Evolutionary conservation across 2,797 vertebrate species (phyloP).

Genomic region (Hippopotamyrus pictus): DNA sequence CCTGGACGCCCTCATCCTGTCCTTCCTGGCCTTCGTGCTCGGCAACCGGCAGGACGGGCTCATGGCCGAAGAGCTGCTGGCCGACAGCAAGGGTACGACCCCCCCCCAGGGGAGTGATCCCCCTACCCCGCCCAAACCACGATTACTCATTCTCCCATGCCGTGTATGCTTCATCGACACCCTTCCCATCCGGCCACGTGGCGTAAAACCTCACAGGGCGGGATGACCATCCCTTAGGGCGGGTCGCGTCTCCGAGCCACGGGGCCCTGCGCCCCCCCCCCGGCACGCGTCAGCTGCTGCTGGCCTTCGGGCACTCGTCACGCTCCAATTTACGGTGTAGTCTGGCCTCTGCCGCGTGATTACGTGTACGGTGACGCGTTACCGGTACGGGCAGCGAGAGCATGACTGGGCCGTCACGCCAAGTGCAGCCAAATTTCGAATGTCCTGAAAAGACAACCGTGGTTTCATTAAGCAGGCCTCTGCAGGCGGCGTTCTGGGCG

Average conservation of each 20-base stretch:
- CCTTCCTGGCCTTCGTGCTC: constrained; percentile 94
- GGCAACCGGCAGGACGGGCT: constrained; percentile 96
- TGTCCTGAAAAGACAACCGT: neutral
- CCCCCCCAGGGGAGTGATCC: neutral
- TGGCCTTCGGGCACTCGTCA: neutral
- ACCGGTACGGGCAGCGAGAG: neutral
- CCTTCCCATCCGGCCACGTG: neutral
- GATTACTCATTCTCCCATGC: neutral
- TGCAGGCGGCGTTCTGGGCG: neutral
- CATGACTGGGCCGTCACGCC: neutral
- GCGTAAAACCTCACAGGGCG: neutral
- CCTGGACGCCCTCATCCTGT: constrained; percentile 94
- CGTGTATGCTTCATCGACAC: neutral
- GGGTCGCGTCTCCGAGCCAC: neutral
- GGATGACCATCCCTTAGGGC: neutral
- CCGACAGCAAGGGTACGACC: constrained; percentile 83
- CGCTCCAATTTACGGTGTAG: neutral
- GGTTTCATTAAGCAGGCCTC: neutral
- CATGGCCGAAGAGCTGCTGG: constrained; percentile 92
- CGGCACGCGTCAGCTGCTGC: neutral
- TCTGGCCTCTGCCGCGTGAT: neutral
- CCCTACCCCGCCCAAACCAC: neutral
- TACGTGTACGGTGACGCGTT: neutral
- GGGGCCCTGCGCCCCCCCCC: neutral
- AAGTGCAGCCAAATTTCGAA: neutral